Evolutionary conservation across 2,113 vertebrate species (phyloP).

Genomic region (Pitta sordida): DNA sequence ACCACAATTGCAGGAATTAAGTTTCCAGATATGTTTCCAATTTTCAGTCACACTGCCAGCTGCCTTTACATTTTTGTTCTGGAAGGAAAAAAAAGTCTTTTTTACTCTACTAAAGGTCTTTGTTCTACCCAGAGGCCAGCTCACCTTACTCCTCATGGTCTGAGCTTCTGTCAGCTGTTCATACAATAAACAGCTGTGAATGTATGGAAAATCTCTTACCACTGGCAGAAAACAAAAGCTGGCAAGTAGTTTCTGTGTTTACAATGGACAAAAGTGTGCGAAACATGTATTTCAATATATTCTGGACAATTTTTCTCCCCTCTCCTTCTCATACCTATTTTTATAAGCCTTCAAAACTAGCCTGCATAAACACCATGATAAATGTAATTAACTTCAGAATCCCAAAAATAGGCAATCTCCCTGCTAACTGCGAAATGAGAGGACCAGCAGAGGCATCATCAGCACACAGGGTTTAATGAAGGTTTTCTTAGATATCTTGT

Average conservation of each 20-base stretch:
- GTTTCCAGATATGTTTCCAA: conserved; percentile 13
- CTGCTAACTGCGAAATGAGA: neutral
- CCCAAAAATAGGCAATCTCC: neutral
- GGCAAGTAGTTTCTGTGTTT: conserved; percentile 15
- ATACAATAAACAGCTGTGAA: conserved; percentile 68
- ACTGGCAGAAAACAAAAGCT: conserved; percentile 32
- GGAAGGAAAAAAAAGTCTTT: neutral
- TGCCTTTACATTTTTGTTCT: conserved; percentile 68
- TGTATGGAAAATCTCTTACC: conserved; percentile 58
- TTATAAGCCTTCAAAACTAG: neutral
- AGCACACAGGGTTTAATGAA: neutral
- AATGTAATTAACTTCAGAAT: neutral
- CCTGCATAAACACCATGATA: neutral
- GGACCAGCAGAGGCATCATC: neutral
- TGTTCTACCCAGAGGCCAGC: conserved; percentile 60
- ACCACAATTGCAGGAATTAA: neutral
- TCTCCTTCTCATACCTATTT: neutral
- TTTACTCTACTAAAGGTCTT: conserved; percentile 28
- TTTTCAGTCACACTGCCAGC: conserved; percentile 65
- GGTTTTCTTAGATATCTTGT: neutral
- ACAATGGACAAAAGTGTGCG: neutral
- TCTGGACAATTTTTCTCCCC: neutral
- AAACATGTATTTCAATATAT: conserved; percentile 19
- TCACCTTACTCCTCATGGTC: conserved; percentile 71
- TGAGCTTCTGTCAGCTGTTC: conserved; percentile 79